A percentile compares a stretch with the other conserved stretches of the same genome.
These are phyloP conservation scores for Orthonychiurus folsomi DNA, from an alignment of 2,888 invertebrate genomes.

Conservation along the genomic window DNA sequence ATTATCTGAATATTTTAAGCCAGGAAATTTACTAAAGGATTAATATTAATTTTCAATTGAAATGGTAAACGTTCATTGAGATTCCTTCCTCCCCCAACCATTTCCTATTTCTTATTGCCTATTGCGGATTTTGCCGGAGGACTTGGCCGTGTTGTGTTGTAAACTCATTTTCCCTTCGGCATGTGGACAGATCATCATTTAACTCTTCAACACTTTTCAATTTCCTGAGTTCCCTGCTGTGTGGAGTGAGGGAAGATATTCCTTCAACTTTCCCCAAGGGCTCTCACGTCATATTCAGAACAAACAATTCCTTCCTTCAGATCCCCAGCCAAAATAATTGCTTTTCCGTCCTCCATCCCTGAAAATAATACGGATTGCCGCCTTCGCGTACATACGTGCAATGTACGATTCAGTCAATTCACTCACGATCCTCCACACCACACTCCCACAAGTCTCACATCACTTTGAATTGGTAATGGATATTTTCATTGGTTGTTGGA, in stretches of 20 bases:
- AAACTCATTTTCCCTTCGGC: background rate
- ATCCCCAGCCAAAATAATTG: background rate
- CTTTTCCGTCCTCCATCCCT: background rate
- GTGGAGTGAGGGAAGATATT: background rate
- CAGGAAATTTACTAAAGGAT: no score
- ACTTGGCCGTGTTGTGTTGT: no score
- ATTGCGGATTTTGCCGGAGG: no score
- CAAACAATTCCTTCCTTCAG: background rate
- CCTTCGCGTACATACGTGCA: background rate
- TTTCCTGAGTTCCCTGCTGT: background rate
- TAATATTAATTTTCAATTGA: no score
- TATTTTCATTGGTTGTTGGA: background rate
- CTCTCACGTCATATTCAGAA: background rate
- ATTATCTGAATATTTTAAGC: no score
- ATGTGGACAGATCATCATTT: constrained; percentile 1
- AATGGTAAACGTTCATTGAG: no score
- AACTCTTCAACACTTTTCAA: constrained; percentile 1
- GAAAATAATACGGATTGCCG: background rate
- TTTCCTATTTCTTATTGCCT: no score
- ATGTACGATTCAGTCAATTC: background rate
- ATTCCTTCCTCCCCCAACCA: no score
- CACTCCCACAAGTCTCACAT: background rate
- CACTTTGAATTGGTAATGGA: background rate
- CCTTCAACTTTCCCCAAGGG: background rate
- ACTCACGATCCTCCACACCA: background rate